A percentile compares a stretch with the other conserved stretches of the same genome.
These are phyloP conservation scores for Frankliniella intonsa DNA, from an alignment of 2,888 invertebrate species.

Conservation along the genomic window DNA sequence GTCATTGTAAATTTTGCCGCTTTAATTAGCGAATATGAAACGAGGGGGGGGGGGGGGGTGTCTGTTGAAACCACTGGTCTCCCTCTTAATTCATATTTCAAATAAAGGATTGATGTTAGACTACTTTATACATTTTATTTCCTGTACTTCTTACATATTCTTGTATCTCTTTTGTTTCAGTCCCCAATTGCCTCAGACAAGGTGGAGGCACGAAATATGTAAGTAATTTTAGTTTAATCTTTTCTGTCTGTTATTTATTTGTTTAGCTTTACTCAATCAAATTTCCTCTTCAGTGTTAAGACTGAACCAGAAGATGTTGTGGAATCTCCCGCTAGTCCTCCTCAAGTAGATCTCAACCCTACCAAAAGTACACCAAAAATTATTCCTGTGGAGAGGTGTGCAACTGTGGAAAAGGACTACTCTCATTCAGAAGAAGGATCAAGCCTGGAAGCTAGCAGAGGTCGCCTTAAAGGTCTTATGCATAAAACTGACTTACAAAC, in stretches of 20 bases:
- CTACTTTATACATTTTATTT: not conserved
- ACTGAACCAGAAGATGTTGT: not conserved
- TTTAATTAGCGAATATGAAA: too few relatives aligned
- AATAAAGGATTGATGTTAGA: not conserved
- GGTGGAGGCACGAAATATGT: not conserved
- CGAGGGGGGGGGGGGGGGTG: too few relatives aligned
- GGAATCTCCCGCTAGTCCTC: conserved; percentile 7
- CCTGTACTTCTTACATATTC: not conserved
- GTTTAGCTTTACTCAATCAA: not conserved
- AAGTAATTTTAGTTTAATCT: not conserved
- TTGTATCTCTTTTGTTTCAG: too few relatives aligned
- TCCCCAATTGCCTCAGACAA: too few relatives aligned
- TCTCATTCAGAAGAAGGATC: not conserved
- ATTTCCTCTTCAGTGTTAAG: not conserved
- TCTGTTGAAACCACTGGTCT: not conserved
- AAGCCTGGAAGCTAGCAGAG: not conserved
- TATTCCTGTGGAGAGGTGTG: conserved; percentile 4
- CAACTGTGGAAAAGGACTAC: not conserved
- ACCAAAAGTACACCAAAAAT: not conserved
- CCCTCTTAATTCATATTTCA: not conserved
- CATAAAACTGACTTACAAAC: not conserved
- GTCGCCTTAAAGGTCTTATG: not conserved
- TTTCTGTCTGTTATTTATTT: not conserved
- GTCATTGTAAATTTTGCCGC: too few relatives aligned
- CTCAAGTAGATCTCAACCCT: conserved; percentile 2